Conservation (phyloP, 1,140 invertebrate species). For the Gryon sp. region DNA sequence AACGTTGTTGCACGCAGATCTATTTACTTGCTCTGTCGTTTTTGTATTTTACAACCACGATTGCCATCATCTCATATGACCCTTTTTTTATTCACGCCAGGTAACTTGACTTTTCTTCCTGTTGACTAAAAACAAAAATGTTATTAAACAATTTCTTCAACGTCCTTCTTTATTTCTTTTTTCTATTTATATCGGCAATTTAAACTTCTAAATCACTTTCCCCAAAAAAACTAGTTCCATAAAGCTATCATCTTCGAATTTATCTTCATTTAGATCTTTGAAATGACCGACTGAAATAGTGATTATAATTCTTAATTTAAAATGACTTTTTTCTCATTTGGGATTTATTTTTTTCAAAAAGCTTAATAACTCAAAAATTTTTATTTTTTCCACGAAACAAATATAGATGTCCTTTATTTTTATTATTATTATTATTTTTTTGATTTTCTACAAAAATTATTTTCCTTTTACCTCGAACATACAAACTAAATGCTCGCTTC, state of each 20-base stretch:
- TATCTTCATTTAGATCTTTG: slow-evolving; percentile 13
- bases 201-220: slow-evolving; percentile 40
- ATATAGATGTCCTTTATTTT: too few relatives aligned
- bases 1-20: slow-evolving; percentile 36
- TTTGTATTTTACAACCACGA: slow-evolving; percentile 6
- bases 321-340: slow-evolving; percentile 12
- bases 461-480: too few relatives aligned
- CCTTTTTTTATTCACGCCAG: slow-evolving; percentile 9
- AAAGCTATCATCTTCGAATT: slow-evolving; percentile 34
- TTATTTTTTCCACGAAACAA: neutral
- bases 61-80: slow-evolving; percentile 5
- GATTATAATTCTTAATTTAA: neutral
- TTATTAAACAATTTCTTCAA: slow-evolving; percentile 1
- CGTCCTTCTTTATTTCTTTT: neutral
- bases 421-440: too few relatives aligned
- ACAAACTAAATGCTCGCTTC: too few relatives aligned
- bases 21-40: slow-evolving; percentile 33
- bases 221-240: slow-evolving; percentile 31
- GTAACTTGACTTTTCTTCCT: too few relatives aligned
- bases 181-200: neutral
- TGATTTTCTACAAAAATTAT: too few relatives aligned
- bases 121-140: too few relatives aligned
- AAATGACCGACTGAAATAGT: slow-evolving; percentile 6
- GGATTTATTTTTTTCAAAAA: slow-evolving; percentile 12
- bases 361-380: slow-evolving; percentile 2